Percentiles rank a stretch among this genome's conserved stretches.
Evolutionary conservation across 2,888 invertebrate genomes (phyloP).

Genomic region (Ormyrus pomaceus): DNA sequence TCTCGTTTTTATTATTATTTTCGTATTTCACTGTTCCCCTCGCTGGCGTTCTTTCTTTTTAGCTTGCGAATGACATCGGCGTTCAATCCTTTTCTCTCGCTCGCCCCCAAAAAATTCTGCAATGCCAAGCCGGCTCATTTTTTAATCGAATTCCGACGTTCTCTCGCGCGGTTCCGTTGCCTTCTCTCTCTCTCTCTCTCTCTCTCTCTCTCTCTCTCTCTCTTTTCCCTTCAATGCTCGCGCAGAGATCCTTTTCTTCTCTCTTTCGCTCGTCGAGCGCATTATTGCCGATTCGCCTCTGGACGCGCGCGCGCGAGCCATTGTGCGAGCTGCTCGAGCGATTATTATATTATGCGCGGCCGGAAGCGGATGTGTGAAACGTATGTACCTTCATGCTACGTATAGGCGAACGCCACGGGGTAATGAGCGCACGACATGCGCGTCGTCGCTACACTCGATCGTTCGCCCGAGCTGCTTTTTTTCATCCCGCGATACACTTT

Average conservation of each 20-base stretch:
- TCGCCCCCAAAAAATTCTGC: conserved; percentile 36
- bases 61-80: conserved; percentile 49
- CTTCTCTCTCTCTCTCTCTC: conserved; percentile 45
- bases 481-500: conserved; percentile 11
- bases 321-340: conserved; percentile 66
- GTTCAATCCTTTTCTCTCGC: conserved; percentile 50
- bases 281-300: conserved; percentile 51
- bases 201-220: neutral
- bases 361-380: conserved; percentile 75
- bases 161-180: conserved; percentile 21
- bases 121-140: conserved; percentile 34
- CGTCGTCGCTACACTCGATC: conserved; percentile 44
- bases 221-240: conserved; percentile 6
- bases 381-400: conserved; percentile 57
- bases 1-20: conserved; percentile 44
- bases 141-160: conserved; percentile 58
- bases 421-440: conserved; percentile 64
- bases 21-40: conserved; percentile 19
- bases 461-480: conserved; percentile 6
- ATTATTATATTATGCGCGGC: conserved; percentile 71
- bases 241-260: conserved; percentile 34
- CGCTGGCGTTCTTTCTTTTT: conserved; percentile 28
- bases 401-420: conserved; percentile 60
- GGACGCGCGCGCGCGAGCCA: conserved; percentile 55
- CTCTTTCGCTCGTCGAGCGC: conserved; percentile 35